Base-by-base conservation (phyloP, 2,888 invertebrate species). In the Dicyrtoma fusca region DNA sequence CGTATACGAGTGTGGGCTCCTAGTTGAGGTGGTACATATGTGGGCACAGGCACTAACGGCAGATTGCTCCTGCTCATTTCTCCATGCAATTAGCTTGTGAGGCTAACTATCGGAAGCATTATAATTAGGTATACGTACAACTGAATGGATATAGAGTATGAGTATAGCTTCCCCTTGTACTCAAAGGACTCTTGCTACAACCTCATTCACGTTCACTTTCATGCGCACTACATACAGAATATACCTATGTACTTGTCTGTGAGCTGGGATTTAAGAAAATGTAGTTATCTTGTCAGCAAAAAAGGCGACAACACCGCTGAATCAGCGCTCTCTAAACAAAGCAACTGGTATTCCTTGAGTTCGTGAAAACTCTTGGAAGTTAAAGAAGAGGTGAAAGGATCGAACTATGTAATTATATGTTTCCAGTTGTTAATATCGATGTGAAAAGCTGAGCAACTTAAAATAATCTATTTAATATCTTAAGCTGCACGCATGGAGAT, bases 11-110 rank as follows among this genome's bases (percentile, higher is more conserved):
- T 34, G 8, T 34, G 8, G 34, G 34, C 8, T 34, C 8, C 8
- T 34, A 34, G 8, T 3, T 34, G 34, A n/a, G n/a, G n/a, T n/a
- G n/a, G n/a, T n/a, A n/a, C n/a, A n/a, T n/a, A n/a, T 49, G 49
- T 49, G 49, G 19, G 19, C 49, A 19, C n/a, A 19, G 19, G 19
- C 49, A 19, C n/a, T 4, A 19, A 49, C 49, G 49, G 49, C 3
- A 49, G 49, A n/a, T 49, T 42, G 8, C 44, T 34, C 53, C 34
- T 25, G 25, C 57, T 68, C 68, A 68, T 68, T 68, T 68, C 68
- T 68, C 57, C n/a, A 57, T 19, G 68, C 44, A 68, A 68, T 68
- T 68, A 68, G 68, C 68, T 64, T 34, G 61, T 34, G 42, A 42
- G 4, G 34, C 34, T 34, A 34, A 8, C 34, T 34, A 34, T 34